Percentiles rank a stretch among this genome's conserved stretches.
Evolutionary conservation across 2,797 vertebrate genomes (phyloP).

Genomic region (Brachymystax lenok): DNA sequence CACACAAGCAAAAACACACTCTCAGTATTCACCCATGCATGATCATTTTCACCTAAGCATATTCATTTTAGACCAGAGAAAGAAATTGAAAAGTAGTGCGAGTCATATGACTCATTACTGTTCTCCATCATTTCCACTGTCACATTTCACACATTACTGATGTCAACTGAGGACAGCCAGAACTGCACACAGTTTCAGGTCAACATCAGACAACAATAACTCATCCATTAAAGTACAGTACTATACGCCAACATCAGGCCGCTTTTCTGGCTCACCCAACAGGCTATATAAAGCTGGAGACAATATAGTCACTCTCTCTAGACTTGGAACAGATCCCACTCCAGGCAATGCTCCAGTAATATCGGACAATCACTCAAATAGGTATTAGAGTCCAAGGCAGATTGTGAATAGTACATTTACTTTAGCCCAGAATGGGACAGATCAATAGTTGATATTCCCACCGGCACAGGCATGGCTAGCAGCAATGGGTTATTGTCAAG

Average conservation of each 20-base stretch:
- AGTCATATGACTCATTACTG: not conserved
- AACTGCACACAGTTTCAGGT: not conserved
- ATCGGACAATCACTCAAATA: constrained; percentile 66
- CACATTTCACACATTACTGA: not conserved
- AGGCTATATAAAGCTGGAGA: constrained; percentile 68
- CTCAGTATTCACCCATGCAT: not conserved
- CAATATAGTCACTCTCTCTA: constrained; percentile 67
- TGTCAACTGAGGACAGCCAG: not conserved
- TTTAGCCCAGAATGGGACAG: constrained; percentile 34
- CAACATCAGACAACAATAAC: not conserved
- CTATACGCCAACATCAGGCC: no score
- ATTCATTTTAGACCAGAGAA: not conserved
- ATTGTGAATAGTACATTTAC: constrained; percentile 70
- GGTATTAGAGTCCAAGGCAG: constrained; percentile 69
- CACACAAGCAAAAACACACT: constrained; percentile 7
- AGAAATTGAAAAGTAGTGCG: no score
- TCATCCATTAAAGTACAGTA: no score
- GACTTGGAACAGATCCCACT: constrained; percentile 50
- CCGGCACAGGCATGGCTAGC: constrained; percentile 47
- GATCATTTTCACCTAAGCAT: not conserved
- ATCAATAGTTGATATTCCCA: constrained; percentile 62
- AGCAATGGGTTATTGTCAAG: constrained; percentile 34
- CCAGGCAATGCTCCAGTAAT: constrained; percentile 64
- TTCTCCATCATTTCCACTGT: not conserved
- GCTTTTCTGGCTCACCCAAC: constrained; percentile 39